Conservation (phyloP, 2,113 vertebrate genomes). For the Plotosus lineatus region DNA sequence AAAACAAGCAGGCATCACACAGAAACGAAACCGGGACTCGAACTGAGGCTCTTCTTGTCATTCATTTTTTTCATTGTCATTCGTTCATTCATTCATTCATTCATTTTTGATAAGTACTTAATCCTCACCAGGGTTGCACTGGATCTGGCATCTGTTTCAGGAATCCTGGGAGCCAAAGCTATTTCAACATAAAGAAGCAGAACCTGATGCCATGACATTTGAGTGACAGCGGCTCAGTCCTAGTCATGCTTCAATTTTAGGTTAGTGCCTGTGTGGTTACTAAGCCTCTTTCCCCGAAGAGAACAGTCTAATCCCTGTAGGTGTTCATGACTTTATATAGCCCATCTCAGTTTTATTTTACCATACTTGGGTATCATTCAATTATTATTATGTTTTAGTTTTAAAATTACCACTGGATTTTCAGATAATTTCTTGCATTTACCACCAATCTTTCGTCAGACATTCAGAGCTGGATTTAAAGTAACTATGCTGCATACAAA, state of each 20-base stretch:
- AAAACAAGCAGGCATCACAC: too few relatives aligned
- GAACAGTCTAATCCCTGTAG: not conserved
- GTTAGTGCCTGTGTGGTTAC: not conserved
- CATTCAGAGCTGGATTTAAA: not conserved
- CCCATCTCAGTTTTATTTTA: not conserved
- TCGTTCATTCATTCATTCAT: not conserved
- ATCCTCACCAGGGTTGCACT: not conserved
- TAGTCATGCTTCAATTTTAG: not conserved
- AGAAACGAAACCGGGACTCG: too few relatives aligned
- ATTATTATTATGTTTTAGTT: too few relatives aligned
- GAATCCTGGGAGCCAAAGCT: not conserved
- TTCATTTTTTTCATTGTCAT: too few relatives aligned
- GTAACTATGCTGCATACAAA: not conserved
- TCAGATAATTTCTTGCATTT: not conserved
- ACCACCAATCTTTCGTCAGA: not conserved
- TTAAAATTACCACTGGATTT: not conserved
- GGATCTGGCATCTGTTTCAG: not conserved
- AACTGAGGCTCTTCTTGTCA: too few relatives aligned
- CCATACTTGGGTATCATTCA: not conserved
- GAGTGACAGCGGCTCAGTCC: constrained; percentile 7
- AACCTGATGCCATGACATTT: not conserved
- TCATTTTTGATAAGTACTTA: not conserved
- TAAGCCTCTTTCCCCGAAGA: not conserved
- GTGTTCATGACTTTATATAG: not conserved
- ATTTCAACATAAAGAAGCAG: not conserved